Evolutionary conservation across 2,888 invertebrate species (phyloP), one percentile per base, ranked within the genome.

Genomic region (Biston stratarius): DNA sequence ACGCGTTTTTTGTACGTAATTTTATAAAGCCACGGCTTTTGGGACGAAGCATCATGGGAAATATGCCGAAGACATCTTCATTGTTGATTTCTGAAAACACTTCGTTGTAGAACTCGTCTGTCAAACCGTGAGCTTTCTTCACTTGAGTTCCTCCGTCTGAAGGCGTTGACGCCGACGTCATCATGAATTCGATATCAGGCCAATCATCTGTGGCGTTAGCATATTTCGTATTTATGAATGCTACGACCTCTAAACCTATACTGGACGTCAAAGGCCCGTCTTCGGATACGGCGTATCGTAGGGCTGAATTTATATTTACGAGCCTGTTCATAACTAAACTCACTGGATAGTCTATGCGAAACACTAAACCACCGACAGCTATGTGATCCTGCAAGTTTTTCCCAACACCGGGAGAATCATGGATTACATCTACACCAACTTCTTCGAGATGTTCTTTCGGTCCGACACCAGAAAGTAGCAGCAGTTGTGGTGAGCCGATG

Each of bases 131-230:
- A 0, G 98, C 98, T 48, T 92, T 95, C 81, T 97, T 97, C 0
- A 97, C 96, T 83, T 97, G 96, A 0, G 96, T 95, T 0, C 98
- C 97, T n/a, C 97, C 97, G 80, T 98, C 98, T 0, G 97, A 97
- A 57, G 95, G 96, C 0, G 97, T 97, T 0, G 97, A 97, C 0
- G 97, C 95, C 36, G 97, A 97, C 0, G 97, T 97, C 89, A 98
- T 92, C 97, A 98, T 98, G 80, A 98, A 97, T 83, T 98, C 97
- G 71, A 98, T 97, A 81, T 98, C 98, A 0, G 98, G 98, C 97
- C 97, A 98, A 84, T 98, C 98, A 64, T 98, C 97, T 0, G 96
- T 95, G 61, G 96, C 94, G 82, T 98, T 98, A 0, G 97, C 97
- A 83, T 97, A 98, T 88, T 98, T 98, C 0, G 98, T 98, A 38